Conservation (phyloP, 2,888 invertebrate genomes). For the Zaprionus bogoriensis region DNA sequence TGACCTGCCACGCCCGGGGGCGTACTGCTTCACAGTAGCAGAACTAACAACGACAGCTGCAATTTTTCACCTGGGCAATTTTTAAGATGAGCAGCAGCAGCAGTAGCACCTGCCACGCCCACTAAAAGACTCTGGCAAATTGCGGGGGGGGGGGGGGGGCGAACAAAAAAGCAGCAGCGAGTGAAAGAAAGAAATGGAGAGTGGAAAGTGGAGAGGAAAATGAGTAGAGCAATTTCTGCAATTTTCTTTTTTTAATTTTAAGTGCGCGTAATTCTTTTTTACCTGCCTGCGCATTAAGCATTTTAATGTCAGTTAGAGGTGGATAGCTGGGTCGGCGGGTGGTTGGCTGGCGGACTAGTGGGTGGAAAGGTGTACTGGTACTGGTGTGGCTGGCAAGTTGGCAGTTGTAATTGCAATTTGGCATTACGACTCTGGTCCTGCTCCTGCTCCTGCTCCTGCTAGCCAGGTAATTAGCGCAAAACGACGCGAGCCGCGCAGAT, state of each 20-base stretch:
- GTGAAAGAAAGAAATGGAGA: too few species aligned
- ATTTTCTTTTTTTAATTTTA: conserved; percentile 52
- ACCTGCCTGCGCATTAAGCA: conserved; percentile 77
- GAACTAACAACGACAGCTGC: conserved; percentile 77
- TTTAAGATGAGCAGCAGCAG: conserved; percentile 76
- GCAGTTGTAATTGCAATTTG: conserved; percentile 74
- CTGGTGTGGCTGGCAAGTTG: conserved; percentile 38
- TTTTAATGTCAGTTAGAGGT: conserved; percentile 76
- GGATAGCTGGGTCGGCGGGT: neutral
- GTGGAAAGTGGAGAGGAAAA: conserved; percentile 28
- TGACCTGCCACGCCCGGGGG: conserved; percentile 43
- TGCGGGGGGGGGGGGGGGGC: conserved; percentile 28
- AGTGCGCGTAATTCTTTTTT: conserved; percentile 53
- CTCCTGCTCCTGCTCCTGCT: conserved; percentile 12
- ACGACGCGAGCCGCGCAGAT: conserved; percentile 74
- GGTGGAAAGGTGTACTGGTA: too few species aligned
- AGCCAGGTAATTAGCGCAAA: conserved; percentile 75
- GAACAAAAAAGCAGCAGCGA: conserved; percentile 16
- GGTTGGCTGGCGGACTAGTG: neutral
- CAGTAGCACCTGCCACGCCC: conserved; percentile 27
- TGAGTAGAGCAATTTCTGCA: conserved; percentile 48
- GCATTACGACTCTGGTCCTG: conserved; percentile 66
- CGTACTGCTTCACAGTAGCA: conserved; percentile 25
- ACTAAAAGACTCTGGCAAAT: conserved; percentile 48
- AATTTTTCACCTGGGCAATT: conserved; percentile 82